These are phyloP conservation scores for Helicorthomorpha holstii DNA, from an alignment of 1,140 invertebrate genomes.

Conservation along the genomic window DNA sequence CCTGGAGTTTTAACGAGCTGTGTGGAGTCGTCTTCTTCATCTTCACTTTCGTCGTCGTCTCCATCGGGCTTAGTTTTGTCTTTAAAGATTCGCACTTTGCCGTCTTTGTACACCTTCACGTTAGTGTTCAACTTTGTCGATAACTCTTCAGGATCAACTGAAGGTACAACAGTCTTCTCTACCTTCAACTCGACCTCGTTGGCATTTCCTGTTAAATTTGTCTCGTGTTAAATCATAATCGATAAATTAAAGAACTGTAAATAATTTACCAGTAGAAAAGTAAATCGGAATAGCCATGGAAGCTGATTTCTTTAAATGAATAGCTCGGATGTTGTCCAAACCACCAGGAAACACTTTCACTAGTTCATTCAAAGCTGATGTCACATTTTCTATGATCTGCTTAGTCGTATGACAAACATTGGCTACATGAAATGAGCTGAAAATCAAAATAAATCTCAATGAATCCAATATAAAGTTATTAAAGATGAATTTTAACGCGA, in stretches of 20 bases:
- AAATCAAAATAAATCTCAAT: not conserved
- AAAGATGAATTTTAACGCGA: not conserved
- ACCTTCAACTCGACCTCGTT: not conserved
- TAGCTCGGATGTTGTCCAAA: not conserved
- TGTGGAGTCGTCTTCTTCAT: no score
- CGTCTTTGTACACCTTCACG: not conserved
- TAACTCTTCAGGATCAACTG: not conserved
- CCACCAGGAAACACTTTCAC: not conserved
- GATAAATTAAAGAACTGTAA: not conserved
- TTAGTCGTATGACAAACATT: not conserved
- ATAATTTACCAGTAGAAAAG: not conserved
- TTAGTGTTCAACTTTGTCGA: not conserved
- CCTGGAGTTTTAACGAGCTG: no score
- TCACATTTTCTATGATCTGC: not conserved
- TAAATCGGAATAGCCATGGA: not conserved
- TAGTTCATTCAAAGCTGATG: not conserved
- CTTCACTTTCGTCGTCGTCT: no score
- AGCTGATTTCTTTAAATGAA: not conserved
- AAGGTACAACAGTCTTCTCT: not conserved
- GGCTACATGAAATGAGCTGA: not conserved
- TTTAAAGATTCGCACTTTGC: not conserved
- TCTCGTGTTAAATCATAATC: not conserved
- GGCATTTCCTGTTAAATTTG: not conserved
- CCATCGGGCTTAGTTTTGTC: no score
- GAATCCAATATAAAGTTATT: not conserved